Evolutionary conservation across 2,797 vertebrate genomes (phyloP).

Genomic region (Miichthys miiuy): DNA sequence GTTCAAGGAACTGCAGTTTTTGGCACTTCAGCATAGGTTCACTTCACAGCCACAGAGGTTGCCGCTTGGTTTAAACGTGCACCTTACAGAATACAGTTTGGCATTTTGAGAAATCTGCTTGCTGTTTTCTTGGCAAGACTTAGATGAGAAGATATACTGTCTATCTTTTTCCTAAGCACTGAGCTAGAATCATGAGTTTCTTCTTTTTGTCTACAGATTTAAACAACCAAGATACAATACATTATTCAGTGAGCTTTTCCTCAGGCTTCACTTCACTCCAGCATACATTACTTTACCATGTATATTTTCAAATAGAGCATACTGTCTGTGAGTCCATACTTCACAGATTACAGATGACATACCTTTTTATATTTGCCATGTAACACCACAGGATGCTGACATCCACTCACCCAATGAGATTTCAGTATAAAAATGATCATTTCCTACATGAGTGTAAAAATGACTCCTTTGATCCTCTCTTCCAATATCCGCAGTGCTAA

Average conservation of each 20-base stretch:
- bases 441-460: slow-evolving; percentile 14
- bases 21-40: too few relatives aligned
- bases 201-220: background rate
- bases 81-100: background rate
- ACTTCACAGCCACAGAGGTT: too few relatives aligned
- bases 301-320: background rate
- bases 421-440: slow-evolving; percentile 2
- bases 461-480: slow-evolving; percentile 56
- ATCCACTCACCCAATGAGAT: background rate
- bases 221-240: too few relatives aligned
- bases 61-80: background rate
- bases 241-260: too few relatives aligned
- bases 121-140: background rate
- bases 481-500: slow-evolving; percentile 70
- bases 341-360: background rate
- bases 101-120: background rate
- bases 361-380: background rate
- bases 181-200: background rate
- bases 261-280: background rate
- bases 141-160: background rate
- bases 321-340: background rate
- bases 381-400: background rate
- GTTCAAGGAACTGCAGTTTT: too few relatives aligned
- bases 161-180: background rate
- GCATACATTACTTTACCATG: background rate